Percentiles rank a stretch among this genome's conserved stretches.
Conservation (phyloP, 2,888 invertebrate genomes). For the Amblyteles armatorius region DNA sequence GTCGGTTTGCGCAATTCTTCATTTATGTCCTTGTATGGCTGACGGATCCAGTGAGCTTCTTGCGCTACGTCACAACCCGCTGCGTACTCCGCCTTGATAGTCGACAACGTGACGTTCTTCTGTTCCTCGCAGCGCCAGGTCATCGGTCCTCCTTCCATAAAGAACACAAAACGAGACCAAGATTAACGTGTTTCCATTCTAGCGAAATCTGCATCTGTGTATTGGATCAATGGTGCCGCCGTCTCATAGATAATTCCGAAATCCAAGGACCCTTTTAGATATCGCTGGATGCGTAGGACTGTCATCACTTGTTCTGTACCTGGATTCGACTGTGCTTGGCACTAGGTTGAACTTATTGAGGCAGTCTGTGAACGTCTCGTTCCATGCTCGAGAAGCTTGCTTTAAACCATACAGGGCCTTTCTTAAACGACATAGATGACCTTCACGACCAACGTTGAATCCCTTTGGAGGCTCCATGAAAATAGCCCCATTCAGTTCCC, state of each 20-base stretch:
- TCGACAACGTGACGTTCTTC: conserved; percentile 34
- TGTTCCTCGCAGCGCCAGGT: conserved; percentile 33
- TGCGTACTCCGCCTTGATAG: conserved; percentile 36
- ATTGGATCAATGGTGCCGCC: background rate
- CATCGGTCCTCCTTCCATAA: conserved; percentile 36
- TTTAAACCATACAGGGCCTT: conserved; percentile 18
- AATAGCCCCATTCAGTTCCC: too few relatives aligned
- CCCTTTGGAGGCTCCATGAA: conserved; percentile 61
- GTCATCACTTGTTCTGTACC: conserved; percentile 3
- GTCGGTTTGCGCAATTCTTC: background rate
- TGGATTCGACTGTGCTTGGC: background rate
- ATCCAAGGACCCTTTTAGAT: conserved; percentile 5
- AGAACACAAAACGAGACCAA: conserved; percentile 30
- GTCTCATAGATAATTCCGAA: conserved; percentile 9
- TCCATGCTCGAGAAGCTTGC: conserved; percentile 29
- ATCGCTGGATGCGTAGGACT: conserved; percentile 20
- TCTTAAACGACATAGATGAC: conserved; percentile 45
- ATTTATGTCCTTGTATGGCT: conserved; percentile 1
- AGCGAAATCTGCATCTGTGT: conserved; percentile 42
- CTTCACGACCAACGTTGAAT: background rate
- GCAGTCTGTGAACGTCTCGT: background rate
- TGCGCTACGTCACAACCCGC: conserved; percentile 36
- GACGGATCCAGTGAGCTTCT: conserved; percentile 11
- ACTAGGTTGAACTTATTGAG: background rate
- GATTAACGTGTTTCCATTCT: conserved; percentile 26